A percentile compares a stretch with the other conserved stretches of the same genome.
These are phyloP conservation scores for Takifugu bimaculatus DNA, from an alignment of 2,113 vertebrate species.

Conservation along the genomic window DNA sequence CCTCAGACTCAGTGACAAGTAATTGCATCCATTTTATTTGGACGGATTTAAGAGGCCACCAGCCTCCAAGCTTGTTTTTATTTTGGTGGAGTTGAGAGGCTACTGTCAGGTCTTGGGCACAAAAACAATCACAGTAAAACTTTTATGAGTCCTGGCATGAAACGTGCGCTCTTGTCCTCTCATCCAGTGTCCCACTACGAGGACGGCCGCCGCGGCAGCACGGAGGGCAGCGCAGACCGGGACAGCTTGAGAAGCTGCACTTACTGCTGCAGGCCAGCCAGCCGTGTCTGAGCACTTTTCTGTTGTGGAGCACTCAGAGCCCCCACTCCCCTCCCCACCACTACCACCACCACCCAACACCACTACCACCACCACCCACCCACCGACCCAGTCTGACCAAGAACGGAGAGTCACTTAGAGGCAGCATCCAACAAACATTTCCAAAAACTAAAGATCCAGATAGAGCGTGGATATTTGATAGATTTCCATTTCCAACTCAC, in stretches of 20 bases:
- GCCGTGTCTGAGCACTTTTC: slow-evolving; percentile 71
- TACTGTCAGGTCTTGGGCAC: too few relatives aligned
- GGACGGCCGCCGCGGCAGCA: slow-evolving; percentile 71
- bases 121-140: too few relatives aligned
- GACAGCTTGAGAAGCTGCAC: slow-evolving; percentile 78
- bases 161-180: slow-evolving; percentile 3
- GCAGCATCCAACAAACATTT: slow-evolving; percentile 43
- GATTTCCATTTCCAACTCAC: too few relatives aligned
- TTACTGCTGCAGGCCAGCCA: slow-evolving; percentile 80
- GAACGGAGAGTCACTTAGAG: slow-evolving; percentile 68
- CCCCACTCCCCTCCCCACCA: slow-evolving; percentile 40
- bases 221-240: slow-evolving; percentile 68
- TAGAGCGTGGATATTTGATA: too few relatives aligned
- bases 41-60: too few relatives aligned
- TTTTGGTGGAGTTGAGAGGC: too few relatives aligned
- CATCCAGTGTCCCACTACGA: slow-evolving; percentile 71
- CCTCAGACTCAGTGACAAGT: too few relatives aligned
- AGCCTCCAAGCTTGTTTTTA: too few relatives aligned
- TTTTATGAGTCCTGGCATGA: background rate
- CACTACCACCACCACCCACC: slow-evolving; percentile 35
- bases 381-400: slow-evolving; percentile 62
- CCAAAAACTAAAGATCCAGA: too few relatives aligned
- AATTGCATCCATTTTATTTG: too few relatives aligned
- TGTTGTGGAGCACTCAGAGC: slow-evolving; percentile 41
- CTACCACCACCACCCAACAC: too few relatives aligned